Base-by-base conservation (phyloP, 2,888 invertebrate species). In the Trichopria drosophilae region DNA sequence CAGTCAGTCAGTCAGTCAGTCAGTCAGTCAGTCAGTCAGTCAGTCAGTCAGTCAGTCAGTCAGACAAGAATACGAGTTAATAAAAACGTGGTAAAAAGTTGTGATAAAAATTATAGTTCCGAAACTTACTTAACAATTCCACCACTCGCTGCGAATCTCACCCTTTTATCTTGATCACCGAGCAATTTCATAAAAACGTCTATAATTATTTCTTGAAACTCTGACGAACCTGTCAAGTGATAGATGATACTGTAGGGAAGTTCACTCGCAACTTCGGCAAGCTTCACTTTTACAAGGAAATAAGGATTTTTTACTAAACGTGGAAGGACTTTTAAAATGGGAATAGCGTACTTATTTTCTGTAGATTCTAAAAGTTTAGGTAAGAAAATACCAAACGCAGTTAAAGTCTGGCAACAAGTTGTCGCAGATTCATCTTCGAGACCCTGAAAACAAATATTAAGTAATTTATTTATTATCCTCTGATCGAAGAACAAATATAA, bases 211-310 rank as follows among this genome's bases (percentile, higher is more conserved):
- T 81, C 79, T 76, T 87, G 86, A 66, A 82, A 82, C 65, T 77
- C 68, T 34, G 68, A 71, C 40, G 68, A 74, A 5, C 75, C 75
- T 41, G 79, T 81, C 23, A 84, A 68, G 64, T 83, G 79, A 58
- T 79, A 73, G 32, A 86, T 76, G 1, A 80, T 78, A 32, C 80
- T 78, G 61, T 82, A 86, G 16, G 84, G 80, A 23, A 87, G 69
- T 53, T 78, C 77, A 20, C 81, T 77, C 29, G 88, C 67, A 13
- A 87, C 71, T 62, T 86, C 85, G 35, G 84, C 76, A 55, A 88
- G 71, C 70, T 85, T 84, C 4, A 91, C 87, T 78, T 88, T 88
- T 36, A 93, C 87, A 40, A 93, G 78, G 88, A 93, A 93, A 73
- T 93, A 93, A 0, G 86, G 83, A 73, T 90, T 90, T 31, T 79